Evolutionary conservation across 2,113 vertebrate genomes (phyloP), one percentile per base, ranked within the genome.

Genomic region (Petrocephalus microphthalmus): DNA sequence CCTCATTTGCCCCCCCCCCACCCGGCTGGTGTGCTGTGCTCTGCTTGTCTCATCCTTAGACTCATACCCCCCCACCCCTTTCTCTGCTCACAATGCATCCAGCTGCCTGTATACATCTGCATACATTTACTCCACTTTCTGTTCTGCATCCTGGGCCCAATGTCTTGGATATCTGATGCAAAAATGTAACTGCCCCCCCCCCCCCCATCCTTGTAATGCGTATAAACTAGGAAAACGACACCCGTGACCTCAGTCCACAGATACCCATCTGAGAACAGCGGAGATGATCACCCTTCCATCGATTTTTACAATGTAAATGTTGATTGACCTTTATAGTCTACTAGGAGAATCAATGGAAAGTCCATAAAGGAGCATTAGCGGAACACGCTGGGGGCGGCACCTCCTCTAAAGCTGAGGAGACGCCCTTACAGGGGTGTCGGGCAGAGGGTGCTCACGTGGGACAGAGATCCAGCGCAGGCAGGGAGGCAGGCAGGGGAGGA

Each of bases 281-380:
- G 6, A 78, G 71, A 78, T 42, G 33, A 19, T 0, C 15, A 15
- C 33, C 71, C 71, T 42, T 19, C 71, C 29, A 78, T 78, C 17
- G 71, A 78, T 78, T 78, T 78, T 78, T 78, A 42, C 71, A 78
- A 78, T 78, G 71, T 78, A 78, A 78, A 78, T 78, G 71, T 78
- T 78, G 71, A 78, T 78, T 78, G 71, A 78, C 37, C 71, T 78
- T 78, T 78, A 78, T 78, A 78, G 71, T 78, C 71, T 78, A 29
- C 33, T 42, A 1, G 1, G 71, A 78, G 71, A 78, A 78, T 78
- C 71, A 78, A 78, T 78, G 71, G 42, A 78, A 42, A 42, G 71
- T 42, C 17, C 71, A 78, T 78, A 78, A 78, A 19, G 5, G 17
- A 42, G 33, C 71, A 78, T 78, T 78, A 78, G 71, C 15, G 15